phyloP scores from a whole-genome alignment of 2,888 invertebrate species.

The Colostygia pectinataria region DNA sequence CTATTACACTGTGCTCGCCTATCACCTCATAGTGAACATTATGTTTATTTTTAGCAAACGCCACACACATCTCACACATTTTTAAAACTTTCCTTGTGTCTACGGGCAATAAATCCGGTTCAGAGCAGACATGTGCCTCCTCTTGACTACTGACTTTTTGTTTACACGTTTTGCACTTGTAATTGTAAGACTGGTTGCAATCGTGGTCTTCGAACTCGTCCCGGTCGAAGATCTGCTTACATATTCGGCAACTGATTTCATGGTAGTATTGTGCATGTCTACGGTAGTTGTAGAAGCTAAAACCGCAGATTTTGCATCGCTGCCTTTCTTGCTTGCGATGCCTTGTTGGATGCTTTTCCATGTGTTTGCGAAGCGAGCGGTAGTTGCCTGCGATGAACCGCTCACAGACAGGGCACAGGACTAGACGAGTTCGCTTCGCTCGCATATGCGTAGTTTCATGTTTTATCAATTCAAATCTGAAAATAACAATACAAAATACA shows the following conservation, averaged over 20 bases:
- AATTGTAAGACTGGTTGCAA: not conserved
- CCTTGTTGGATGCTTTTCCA: slow-evolving; percentile 2
- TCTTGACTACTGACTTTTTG: not conserved
- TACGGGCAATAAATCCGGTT: not conserved
- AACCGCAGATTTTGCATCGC: slow-evolving; percentile 10
- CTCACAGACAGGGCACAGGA: slow-evolving; percentile 45
- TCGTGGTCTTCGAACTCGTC: not conserved
- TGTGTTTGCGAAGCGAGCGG: slow-evolving; percentile 8
- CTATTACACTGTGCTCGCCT: slow-evolving; percentile 30
- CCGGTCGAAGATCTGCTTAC: not conserved
- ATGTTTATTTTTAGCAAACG: slow-evolving; percentile 39
- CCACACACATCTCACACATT: slow-evolving; percentile 47
- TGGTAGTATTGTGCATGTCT: slow-evolving; percentile 26
- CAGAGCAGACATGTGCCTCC: not conserved
- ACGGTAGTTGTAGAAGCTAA: slow-evolving; percentile 10
- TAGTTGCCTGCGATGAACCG: slow-evolving; percentile 37
- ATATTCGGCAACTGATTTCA: not conserved
- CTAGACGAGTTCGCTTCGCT: slow-evolving; percentile 18
- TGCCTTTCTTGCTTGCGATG: not conserved
- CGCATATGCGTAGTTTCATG: slow-evolving; percentile 49
- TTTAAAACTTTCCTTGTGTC: not conserved
- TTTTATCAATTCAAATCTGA: slow-evolving; percentile 45
- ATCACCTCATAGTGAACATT: slow-evolving; percentile 35
- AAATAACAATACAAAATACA: too few species aligned
- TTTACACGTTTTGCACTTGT: too few species aligned